Percentiles rank a stretch among this genome's conserved stretches.
Conservation (phyloP, 2,888 invertebrate genomes). For the Boloria euphrosyne region DNA sequence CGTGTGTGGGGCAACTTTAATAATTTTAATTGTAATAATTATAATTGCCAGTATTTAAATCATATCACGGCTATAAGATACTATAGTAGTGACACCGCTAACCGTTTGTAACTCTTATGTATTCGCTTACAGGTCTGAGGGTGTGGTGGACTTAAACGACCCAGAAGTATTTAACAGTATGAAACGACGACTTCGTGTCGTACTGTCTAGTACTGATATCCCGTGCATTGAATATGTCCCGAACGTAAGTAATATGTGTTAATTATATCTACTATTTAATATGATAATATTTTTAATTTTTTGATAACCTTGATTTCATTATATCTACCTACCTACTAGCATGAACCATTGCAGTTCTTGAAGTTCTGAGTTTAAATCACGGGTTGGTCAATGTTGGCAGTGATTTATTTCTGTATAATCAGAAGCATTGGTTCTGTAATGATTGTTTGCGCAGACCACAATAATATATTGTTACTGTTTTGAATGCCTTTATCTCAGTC, state of each 20-base stretch:
- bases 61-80: too few species aligned
- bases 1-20: too few species aligned
- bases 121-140: slow-evolving; percentile 48
- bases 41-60: not conserved
- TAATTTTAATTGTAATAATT: not conserved
- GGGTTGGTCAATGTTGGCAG: not conserved
- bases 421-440: too few species aligned
- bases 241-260: slow-evolving; percentile 63
- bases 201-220: slow-evolving; percentile 93
- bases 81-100: not conserved
- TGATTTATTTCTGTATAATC: not conserved
- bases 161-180: slow-evolving; percentile 76
- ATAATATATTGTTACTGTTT: too few species aligned
- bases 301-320: not conserved
- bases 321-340: too few species aligned
- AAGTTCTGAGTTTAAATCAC: too few species aligned
- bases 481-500: too few species aligned
- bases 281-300: not conserved
- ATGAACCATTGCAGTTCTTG: too few species aligned
- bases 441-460: too few species aligned
- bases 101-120: not conserved
- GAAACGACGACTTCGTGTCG: slow-evolving; percentile 94
- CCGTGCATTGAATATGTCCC: slow-evolving; percentile 86
- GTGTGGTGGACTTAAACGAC: slow-evolving; percentile 69
- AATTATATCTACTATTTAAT: too few species aligned